Evolutionary conservation across 2,113 vertebrate genomes (phyloP).

Genomic region (Panthera leo): DNA sequence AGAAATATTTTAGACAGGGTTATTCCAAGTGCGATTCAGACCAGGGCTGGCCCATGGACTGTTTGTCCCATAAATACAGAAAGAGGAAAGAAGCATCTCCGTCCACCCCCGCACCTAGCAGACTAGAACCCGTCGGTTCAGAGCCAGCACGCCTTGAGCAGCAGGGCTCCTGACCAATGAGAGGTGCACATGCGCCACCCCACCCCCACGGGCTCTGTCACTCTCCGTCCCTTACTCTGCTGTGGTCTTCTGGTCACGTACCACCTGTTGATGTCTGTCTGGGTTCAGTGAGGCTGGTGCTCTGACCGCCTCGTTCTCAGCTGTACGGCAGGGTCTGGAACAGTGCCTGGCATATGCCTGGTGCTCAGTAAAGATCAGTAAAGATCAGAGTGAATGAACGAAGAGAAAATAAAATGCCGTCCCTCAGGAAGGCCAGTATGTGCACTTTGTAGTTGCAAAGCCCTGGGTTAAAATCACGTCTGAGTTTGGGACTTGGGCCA

Average conservation of each 20-base stretch:
- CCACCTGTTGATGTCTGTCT: neutral
- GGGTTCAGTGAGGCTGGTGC: neutral
- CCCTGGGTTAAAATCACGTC: neutral
- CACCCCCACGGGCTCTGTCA: fast-evolving
- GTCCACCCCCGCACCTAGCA: neutral
- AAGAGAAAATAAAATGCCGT: no score
- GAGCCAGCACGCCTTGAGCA: neutral
- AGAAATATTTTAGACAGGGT: neutral
- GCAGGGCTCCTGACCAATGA: neutral
- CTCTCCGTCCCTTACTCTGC: neutral
- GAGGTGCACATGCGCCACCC: fast-evolving
- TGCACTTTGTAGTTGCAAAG: neutral
- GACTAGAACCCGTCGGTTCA: neutral
- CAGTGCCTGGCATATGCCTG: fast-evolving
- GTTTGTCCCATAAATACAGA: neutral
- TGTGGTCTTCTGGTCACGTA: fast-evolving
- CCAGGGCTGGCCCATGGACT: neutral
- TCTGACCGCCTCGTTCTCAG: neutral
- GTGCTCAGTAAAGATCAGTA: neutral
- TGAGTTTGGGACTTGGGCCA: neutral
- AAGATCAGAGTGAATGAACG: neutral
- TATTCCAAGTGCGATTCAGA: neutral
- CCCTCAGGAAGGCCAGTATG: neutral
- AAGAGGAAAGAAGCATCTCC: neutral
- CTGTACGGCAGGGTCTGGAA: no score